Evolutionary conservation across 2,113 vertebrate genomes (phyloP).

Genomic region (Paramormyrops kingsleyae): DNA sequence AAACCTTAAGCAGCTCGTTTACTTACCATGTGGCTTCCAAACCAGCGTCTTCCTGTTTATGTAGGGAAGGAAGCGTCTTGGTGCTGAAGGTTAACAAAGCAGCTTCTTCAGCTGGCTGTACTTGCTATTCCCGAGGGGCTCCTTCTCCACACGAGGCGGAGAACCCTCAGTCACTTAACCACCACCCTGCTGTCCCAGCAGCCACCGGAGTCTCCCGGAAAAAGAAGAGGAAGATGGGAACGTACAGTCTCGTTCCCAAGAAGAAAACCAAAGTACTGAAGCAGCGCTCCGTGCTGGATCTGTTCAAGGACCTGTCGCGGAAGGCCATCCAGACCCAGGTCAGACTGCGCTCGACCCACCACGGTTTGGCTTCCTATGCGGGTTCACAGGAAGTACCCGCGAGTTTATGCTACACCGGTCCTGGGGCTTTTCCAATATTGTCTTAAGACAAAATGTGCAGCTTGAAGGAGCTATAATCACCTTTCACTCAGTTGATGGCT

Average conservation of each 20-base stretch:
- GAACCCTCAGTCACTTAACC: not conserved
- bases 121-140: not conserved
- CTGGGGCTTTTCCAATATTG: not conserved
- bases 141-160: not conserved
- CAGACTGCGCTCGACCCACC: conserved; percentile 27
- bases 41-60: not conserved
- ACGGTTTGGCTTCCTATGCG: not conserved
- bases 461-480: not conserved
- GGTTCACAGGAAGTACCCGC: not conserved
- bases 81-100: not conserved
- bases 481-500: not conserved
- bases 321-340: conserved; percentile 64
- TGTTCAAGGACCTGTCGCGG: conserved; percentile 78
- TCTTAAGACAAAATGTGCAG: not conserved
- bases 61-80: not conserved
- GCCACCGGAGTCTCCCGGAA: conserved; percentile 75
- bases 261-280: conserved; percentile 96
- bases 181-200: conserved; percentile 29
- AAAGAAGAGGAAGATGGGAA: conserved; percentile 98
- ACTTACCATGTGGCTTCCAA: not conserved
- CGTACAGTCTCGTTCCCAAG: conserved; percentile 93
- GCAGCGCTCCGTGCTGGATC: conserved; percentile 90
- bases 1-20: not conserved
- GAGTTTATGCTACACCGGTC: not conserved
- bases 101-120: not conserved